phyloP scores from a whole-genome alignment of 2,113 vertebrate species.

The Proteles cristata region DNA sequence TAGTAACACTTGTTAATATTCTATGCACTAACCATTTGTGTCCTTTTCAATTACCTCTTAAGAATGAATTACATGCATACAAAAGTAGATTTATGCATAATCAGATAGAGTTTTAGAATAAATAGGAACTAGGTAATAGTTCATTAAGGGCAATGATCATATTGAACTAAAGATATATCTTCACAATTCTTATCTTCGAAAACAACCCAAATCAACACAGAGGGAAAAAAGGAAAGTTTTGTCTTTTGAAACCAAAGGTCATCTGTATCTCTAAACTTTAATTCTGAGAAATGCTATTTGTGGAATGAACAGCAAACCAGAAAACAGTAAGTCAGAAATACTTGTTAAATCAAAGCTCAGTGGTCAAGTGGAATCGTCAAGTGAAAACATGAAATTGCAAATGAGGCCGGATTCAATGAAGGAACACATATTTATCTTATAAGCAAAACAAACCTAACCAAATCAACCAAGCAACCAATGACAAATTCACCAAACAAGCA shows the following conservation, averaged over 20 bases:
- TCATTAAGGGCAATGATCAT: not conserved
- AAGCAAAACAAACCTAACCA: not conserved
- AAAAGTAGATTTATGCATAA: not conserved
- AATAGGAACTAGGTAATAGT: not conserved
- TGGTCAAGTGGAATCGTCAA: not conserved
- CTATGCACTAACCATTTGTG: not conserved
- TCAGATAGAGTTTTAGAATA: not conserved
- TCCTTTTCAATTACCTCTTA: not conserved
- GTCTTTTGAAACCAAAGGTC: not conserved
- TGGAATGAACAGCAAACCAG: not conserved
- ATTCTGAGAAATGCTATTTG: not conserved
- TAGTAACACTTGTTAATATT: not conserved
- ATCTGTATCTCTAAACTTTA: not conserved
- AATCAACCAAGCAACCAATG: not conserved
- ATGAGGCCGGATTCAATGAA: not conserved
- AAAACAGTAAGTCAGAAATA: not conserved
- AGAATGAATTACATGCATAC: not conserved
- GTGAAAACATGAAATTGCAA: not conserved
- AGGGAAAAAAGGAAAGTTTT: not conserved
- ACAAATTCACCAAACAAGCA: not conserved
- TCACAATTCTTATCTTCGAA: not conserved
- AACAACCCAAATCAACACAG: not conserved
- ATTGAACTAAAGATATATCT: not conserved
- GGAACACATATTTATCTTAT: not conserved
- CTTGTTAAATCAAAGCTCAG: not conserved